Base-by-base conservation (phyloP, 2,113 vertebrate species). In the Todiramphus saurophagus region DNA sequence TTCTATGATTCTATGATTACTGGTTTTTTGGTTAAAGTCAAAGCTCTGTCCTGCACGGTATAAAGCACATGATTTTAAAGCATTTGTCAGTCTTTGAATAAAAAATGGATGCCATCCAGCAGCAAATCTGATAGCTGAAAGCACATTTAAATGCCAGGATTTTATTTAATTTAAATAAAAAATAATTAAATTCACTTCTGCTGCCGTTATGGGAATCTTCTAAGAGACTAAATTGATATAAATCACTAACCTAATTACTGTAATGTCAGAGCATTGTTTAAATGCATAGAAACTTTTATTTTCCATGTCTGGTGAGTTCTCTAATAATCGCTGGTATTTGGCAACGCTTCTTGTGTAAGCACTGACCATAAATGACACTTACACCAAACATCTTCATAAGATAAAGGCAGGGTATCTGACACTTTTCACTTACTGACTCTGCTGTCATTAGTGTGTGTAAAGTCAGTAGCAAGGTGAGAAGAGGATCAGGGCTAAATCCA, bases 261-360 rank as follows among this genome's bases (percentile, higher is more conserved):
- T 87, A 94, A 91, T 74, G 64, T 85, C 95, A 96, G 78, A 83
- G n/a, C 50, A 76, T 76, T 85, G 44, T 91, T 62, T 97, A 93
- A 95, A 95, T 80, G 93, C 94, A 56, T 44, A 94, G 37, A 64
- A 95, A 88, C 76, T 93, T 97, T 93, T 92, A 60, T 96, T 96
- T 85, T 94, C 75, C 48, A 28, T 72, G 90, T 89, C 89, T 85
- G 39, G 46, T 91, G 94, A 82, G 62, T 89, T 91, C 87, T 93
- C 62, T 89, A 91, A 94, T 93, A 97, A 95, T 94, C 90, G 86
- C 48, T 81, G 78, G 88, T 77, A 91, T 96, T 93, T 94, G 94
- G 72, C 90, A 94, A 77, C 53, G 64, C 27, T 85, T 95, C 87
- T 86, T 88, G 67, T 81, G 15, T 90, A 87, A 94, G 74, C 55